Evolutionary conservation across 2,888 invertebrate genomes (phyloP).

Genomic region (Acleris cristana): DNA sequence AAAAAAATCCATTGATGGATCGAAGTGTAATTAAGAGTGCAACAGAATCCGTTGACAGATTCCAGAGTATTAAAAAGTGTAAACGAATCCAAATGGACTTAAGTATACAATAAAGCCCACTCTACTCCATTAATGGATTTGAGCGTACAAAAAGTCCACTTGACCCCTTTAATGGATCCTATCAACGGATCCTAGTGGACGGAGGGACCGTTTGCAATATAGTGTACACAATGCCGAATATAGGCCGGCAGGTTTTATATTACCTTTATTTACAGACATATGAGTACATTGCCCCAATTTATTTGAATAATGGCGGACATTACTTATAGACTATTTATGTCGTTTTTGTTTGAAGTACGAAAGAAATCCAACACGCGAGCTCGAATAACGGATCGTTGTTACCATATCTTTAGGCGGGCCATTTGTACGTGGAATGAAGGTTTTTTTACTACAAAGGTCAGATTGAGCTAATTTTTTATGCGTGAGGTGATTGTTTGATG

Average conservation of each 20-base stretch:
- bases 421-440: conserved; percentile 1
- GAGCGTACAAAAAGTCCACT: too few relatives aligned
- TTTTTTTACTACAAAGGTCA: neutral
- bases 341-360: conserved; percentile 15
- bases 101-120: too few relatives aligned
- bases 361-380: conserved; percentile 6
- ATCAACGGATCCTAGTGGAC: too few relatives aligned
- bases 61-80: too few relatives aligned
- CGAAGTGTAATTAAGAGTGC: too few relatives aligned
- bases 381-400: conserved; percentile 6
- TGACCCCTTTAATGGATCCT: too few relatives aligned
- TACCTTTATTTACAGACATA: neutral
- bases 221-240: too few relatives aligned
- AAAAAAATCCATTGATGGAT: too few relatives aligned
- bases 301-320: conserved; percentile 20
- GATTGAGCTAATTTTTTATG: neutral
- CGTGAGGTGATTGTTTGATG: neutral
- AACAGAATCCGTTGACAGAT: too few relatives aligned
- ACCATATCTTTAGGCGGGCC: neutral
- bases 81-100: too few relatives aligned
- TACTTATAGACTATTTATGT: conserved; percentile 11
- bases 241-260: neutral
- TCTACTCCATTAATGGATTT: too few relatives aligned
- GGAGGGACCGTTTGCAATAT: too few relatives aligned
- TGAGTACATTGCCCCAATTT: conserved; percentile 3